Evolutionary conservation across 1,140 invertebrate species (phyloP).

Genomic region (Episyrphus balteatus): DNA sequence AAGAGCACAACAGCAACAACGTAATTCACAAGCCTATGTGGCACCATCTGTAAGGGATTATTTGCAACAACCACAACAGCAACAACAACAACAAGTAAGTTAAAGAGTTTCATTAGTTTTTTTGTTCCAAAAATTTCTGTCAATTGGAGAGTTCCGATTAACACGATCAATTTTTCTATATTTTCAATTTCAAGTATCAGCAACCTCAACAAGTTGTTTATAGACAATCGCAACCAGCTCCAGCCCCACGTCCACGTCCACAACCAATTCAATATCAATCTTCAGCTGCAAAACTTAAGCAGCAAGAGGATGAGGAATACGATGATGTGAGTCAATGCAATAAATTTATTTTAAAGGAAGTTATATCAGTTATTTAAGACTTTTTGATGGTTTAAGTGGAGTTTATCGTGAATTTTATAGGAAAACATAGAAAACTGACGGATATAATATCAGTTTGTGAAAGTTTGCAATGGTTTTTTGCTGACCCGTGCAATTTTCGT

Average conservation of each 20-base stretch:
- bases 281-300: constrained; percentile 1
- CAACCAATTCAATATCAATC: constrained; percentile 7
- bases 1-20: constrained; percentile 25
- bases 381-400: too few relatives aligned
- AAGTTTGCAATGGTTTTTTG: too few relatives aligned
- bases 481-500: too few relatives aligned
- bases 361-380: too few relatives aligned
- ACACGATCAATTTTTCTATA: not conserved
- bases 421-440: too few relatives aligned
- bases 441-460: too few relatives aligned
- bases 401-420: too few relatives aligned
- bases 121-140: not conserved
- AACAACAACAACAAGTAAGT: constrained; percentile 22
- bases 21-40: constrained; percentile 23
- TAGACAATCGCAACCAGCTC: constrained; percentile 18
- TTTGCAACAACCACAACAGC: constrained; percentile 9
- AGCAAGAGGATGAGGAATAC: constrained; percentile 30
- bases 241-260: constrained; percentile 16
- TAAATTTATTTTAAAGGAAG: too few relatives aligned
- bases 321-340: constrained; percentile 29
- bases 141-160: not conserved
- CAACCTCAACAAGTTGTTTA: constrained; percentile 27
- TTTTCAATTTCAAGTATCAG: not conserved
- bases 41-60: constrained; percentile 29
- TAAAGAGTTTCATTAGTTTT: too few relatives aligned